phyloP scores from a whole-genome alignment of 2,888 invertebrate genomes.

The Drosophila prolongata region DNA sequence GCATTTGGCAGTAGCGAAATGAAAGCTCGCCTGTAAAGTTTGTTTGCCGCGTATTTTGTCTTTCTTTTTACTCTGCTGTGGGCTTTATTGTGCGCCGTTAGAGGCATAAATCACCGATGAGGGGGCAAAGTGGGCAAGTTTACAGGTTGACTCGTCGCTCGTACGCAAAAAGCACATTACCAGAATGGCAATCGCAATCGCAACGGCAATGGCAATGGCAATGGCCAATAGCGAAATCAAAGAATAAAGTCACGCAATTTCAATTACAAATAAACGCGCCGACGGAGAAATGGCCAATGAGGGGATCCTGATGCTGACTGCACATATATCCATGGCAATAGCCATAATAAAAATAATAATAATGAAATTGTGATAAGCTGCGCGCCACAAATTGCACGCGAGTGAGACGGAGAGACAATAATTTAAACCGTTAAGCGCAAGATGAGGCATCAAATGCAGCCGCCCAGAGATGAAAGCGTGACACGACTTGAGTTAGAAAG shows the following conservation, averaged over 20 bases:
- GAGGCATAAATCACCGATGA: constrained; percentile 45
- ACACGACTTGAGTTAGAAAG: constrained; percentile 4
- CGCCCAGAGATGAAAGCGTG: constrained; percentile 24
- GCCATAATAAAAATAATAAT: constrained; percentile 62
- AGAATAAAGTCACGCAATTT: constrained; percentile 79
- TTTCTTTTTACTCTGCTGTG: background rate
- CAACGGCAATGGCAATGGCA: constrained; percentile 37
- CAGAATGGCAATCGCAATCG: constrained; percentile 28
- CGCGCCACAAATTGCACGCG: constrained; percentile 78
- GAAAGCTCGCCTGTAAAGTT: constrained; percentile 58
- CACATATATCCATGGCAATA: constrained; percentile 17
- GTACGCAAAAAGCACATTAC: constrained; percentile 41
- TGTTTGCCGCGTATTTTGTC: constrained; percentile 4
- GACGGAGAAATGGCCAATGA: constrained; percentile 40
- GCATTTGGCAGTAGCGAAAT: constrained; percentile 43
- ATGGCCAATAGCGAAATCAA: constrained; percentile 60
- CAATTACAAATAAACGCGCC: constrained; percentile 69
- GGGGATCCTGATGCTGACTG: constrained; percentile 13
- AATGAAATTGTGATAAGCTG: constrained; percentile 78
- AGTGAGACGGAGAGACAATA: constrained; percentile 59
- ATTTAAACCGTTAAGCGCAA: constrained; percentile 72
- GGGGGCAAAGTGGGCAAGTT: constrained; percentile 51
- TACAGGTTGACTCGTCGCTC: constrained; percentile 30
- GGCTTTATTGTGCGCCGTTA: constrained; percentile 34
- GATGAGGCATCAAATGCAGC: constrained; percentile 41